Evolutionary conservation across 2,888 invertebrate genomes (phyloP), one percentile per base, ranked within the genome.

Genomic region (Phortica okadai): DNA sequence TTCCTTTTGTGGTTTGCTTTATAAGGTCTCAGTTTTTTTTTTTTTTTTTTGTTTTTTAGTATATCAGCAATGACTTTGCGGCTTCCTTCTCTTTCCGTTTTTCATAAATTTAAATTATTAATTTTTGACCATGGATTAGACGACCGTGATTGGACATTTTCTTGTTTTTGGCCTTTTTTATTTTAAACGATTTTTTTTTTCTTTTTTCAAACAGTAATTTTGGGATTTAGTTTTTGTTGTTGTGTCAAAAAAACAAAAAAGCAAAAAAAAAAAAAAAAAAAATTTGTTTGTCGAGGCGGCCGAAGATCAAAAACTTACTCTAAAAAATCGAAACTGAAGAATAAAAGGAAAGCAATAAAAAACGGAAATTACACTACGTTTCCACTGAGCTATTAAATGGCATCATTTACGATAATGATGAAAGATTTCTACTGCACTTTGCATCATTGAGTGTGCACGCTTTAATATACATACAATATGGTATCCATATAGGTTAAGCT

Each of bases 21-120:
- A 62, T 62, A 21, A 25, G 16, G n/a, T 62, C 62, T 62, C 21
- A 25, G 11, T 62, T 62, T 6, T 62, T 62, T 21, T 14, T 16
- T 16, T 62, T 16, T 25, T 7, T 25, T 25, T 33, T 11, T 62
- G 11, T 25, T 25, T 62, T 62, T 16, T 11, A 25, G 21, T 62
- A 56, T 56, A 56, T 16, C 25, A 25, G 85, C 85, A 84, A 87
- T 88, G 86, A 88, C 88, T 88, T 85, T 85, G 88, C 87, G 85
- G 89, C 89, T 89, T 89, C 56, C 14, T 86, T 86, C 86, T 85
- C 89, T 89, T 90, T 89, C 89, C 89, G 89, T 89, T 89, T 89
- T 89, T 85, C 89, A 89, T 90, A 89, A 90, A 90, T 89, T 89
- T 89, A 84, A 90, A 89, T 89, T 90, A 90, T 89, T 89, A 88